Conservation (phyloP, 2,888 invertebrate genomes). For the Rhodophaea formosa region DNA sequence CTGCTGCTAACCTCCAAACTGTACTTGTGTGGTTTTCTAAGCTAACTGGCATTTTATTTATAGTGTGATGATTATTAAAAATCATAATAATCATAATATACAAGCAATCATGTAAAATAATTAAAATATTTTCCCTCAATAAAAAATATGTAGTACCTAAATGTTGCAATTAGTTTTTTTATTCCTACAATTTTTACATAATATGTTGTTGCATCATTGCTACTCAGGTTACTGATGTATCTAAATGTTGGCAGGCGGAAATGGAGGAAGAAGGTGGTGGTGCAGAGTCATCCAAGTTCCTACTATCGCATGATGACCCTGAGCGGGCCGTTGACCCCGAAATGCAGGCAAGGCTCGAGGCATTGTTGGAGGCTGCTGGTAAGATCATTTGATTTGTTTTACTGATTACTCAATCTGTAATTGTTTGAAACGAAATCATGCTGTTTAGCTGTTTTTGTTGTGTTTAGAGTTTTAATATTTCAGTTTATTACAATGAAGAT, state of each 20-base stretch:
- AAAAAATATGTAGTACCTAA: neutral
- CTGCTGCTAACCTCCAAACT: neutral
- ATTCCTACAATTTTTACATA: neutral
- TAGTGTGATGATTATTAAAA: neutral
- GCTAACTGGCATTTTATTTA: neutral
- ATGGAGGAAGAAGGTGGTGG: conserved; percentile 76
- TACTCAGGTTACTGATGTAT: conserved; percentile 6
- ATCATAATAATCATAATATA: neutral
- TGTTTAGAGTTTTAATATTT: conserved; percentile 10
- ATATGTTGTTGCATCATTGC: neutral
- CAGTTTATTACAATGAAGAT: too few relatives aligned
- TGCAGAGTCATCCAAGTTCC: conserved; percentile 74
- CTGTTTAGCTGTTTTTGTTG: neutral
- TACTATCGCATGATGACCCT: conserved; percentile 79
- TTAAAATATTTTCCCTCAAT: neutral
- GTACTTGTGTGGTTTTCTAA: neutral
- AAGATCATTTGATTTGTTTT: conserved; percentile 32
- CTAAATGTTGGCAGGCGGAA: conserved; percentile 61
- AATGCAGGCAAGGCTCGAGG: conserved; percentile 94
- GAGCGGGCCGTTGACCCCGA: conserved; percentile 89
- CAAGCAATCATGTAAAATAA: neutral
- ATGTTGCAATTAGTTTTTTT: too few relatives aligned
- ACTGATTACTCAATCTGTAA: neutral
- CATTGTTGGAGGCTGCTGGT: conserved; percentile 95
- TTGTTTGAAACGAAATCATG: neutral